Conservation (phyloP, 2,113 vertebrate species). For the Sinocyclocheilus maitianheensis region DNA sequence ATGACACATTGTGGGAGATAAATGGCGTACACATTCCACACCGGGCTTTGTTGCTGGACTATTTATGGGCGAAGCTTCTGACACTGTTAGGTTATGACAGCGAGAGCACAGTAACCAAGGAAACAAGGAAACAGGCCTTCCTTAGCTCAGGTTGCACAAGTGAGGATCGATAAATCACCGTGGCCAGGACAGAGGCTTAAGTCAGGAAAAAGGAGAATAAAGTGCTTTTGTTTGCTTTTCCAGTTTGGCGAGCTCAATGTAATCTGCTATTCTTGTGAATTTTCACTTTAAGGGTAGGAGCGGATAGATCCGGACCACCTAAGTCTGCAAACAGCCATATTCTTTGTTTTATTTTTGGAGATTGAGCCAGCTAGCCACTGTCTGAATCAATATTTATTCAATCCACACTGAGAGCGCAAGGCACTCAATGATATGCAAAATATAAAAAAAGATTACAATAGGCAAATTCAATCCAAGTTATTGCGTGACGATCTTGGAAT, state of each 20-base stretch:
- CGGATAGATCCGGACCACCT: neutral
- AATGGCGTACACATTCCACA: constrained; percentile 45
- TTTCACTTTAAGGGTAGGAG: constrained; percentile 10
- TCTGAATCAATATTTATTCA: constrained; percentile 64
- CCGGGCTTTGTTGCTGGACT: constrained; percentile 48
- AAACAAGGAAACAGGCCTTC: constrained; percentile 57
- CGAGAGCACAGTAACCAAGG: constrained; percentile 67
- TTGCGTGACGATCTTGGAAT: neutral
- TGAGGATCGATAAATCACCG: constrained; percentile 62
- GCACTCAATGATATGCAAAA: constrained; percentile 31
- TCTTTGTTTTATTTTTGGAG: constrained; percentile 1
- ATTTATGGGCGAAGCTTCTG: constrained; percentile 54
- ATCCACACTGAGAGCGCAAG: constrained; percentile 61
- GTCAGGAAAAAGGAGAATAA: constrained; percentile 35
- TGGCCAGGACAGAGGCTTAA: constrained; percentile 53
- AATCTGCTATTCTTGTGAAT: constrained; percentile 12
- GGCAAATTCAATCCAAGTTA: constrained; percentile 4
- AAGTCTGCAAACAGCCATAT: constrained; percentile 18
- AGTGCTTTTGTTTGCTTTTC: constrained; percentile 42
- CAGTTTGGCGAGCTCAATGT: constrained; percentile 47
- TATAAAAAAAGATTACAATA: constrained; percentile 18
- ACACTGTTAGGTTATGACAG: constrained; percentile 60
- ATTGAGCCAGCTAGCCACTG: constrained; percentile 56
- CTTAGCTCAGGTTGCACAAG: constrained; percentile 52
- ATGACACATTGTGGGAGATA: constrained; percentile 44